A percentile compares a stretch with the other conserved stretches of the same genome.
Evolutionary conservation across 2,797 vertebrate genomes (phyloP).

Genomic region (Pseudochirops cupreus): DNA sequence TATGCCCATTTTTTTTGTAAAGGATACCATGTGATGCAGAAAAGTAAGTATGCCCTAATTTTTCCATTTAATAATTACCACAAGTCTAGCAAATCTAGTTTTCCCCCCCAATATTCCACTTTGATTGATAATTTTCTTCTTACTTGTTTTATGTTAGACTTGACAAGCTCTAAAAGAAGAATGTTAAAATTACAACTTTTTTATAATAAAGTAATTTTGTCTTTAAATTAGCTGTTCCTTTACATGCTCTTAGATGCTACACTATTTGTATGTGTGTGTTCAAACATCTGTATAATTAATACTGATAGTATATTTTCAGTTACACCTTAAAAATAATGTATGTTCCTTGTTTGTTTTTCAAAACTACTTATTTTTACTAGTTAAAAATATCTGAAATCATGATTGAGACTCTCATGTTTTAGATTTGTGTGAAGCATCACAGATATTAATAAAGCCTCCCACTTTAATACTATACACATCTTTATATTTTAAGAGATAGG

Average conservation of each 20-base stretch:
- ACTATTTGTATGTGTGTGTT: neutral
- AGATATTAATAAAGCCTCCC: neutral
- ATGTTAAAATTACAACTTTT: neutral
- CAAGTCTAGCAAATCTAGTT: neutral
- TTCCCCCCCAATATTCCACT: neutral
- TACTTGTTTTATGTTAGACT: neutral
- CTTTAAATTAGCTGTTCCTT: neutral
- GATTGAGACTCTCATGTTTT: neutral
- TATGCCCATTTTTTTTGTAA: neutral
- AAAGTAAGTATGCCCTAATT: neutral
- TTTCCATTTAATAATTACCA: neutral
- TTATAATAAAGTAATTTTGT: neutral
- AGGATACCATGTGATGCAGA: neutral
- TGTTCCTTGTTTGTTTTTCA: neutral
- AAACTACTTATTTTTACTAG: neutral
- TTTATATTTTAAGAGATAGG: neutral
- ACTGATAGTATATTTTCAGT: neutral
- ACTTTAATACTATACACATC: neutral
- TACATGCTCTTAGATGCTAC: neutral
- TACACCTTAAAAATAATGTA: neutral
- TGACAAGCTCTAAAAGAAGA: neutral
- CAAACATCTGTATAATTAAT: neutral
- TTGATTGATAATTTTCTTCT: neutral
- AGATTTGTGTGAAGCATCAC: neutral
- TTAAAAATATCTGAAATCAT: neutral